These are phyloP conservation scores for Phengaris alcon DNA, from an alignment of 2,888 invertebrate genomes.

Conservation along the genomic window DNA sequence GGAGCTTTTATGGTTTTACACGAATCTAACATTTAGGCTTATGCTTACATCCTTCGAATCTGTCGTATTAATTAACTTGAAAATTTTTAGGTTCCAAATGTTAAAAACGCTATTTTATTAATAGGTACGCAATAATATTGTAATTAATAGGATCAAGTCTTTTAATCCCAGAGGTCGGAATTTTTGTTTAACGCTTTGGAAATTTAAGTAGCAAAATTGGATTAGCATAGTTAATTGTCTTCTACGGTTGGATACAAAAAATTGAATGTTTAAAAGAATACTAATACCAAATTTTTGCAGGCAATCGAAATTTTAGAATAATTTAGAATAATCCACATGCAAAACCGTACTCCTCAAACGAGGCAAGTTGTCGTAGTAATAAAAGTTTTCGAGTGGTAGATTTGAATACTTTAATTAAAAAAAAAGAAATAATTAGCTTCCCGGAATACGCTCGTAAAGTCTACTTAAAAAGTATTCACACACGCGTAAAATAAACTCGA, in stretches of 20 bases:
- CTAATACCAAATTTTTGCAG: slow-evolving; percentile 59
- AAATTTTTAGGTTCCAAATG: not conserved
- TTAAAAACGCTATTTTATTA: not conserved
- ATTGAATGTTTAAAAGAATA: slow-evolving; percentile 57
- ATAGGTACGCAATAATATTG: not conserved
- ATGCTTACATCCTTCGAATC: not conserved
- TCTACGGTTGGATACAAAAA: slow-evolving; percentile 65
- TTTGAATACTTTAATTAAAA: slow-evolving; percentile 64
- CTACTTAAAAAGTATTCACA: slow-evolving; percentile 49
- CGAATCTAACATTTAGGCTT: not conserved
- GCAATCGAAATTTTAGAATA: slow-evolving; percentile 72
- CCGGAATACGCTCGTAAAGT: slow-evolving; percentile 51
- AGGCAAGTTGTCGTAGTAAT: slow-evolving; percentile 54
- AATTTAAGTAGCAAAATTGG: slow-evolving; percentile 51
- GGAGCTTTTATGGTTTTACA: not conserved
- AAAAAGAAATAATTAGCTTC: slow-evolving; percentile 49
- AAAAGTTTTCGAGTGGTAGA: slow-evolving; percentile 54
- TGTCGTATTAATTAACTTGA: not conserved
- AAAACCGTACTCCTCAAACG: slow-evolving; percentile 50
- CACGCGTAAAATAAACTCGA: slow-evolving; percentile 54
- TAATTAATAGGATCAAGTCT: slow-evolving; percentile 5
- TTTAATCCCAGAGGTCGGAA: not conserved
- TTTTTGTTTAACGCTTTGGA: slow-evolving; percentile 12
- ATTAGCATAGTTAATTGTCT: slow-evolving; percentile 76
- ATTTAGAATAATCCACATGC: slow-evolving; percentile 65